Evolutionary conservation across 2,113 vertebrate species (phyloP).

Genomic region (Camelus bactrianus): DNA sequence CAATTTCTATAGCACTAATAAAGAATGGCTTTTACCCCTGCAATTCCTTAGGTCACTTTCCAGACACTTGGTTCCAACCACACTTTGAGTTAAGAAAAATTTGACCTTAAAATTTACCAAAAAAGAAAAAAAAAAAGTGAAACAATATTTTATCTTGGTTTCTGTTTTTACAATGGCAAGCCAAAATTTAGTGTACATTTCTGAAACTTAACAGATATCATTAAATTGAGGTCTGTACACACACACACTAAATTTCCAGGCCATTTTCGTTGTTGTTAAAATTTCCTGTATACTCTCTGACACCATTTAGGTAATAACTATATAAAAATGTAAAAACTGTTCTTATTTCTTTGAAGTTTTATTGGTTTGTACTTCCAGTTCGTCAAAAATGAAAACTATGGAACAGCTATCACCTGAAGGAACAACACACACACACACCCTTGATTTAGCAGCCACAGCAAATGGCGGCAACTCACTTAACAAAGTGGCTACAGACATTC

Average conservation of each 20-base stretch:
- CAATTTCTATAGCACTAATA: background rate
- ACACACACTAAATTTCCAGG: background rate
- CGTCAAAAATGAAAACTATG: conserved; percentile 63
- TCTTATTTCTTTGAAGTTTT: conserved; percentile 47
- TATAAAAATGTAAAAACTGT: conserved; percentile 40
- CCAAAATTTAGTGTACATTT: background rate
- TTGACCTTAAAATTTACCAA: background rate
- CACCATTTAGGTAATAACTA: background rate
- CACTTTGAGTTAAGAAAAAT: background rate
- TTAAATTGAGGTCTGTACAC: background rate
- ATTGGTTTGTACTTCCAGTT: background rate
- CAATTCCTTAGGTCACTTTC: background rate
- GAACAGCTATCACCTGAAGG: conserved; percentile 29
- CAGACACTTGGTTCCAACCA: background rate
- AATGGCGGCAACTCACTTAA: conserved; percentile 27
- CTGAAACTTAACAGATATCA: background rate
- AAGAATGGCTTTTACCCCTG: background rate
- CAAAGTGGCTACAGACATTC: conserved; percentile 59
- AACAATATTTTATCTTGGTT: background rate
- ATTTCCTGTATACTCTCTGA: conserved; percentile 2
- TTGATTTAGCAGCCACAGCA: conserved; percentile 67
- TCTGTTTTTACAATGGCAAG: background rate
- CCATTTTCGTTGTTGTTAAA: conserved; percentile 14
- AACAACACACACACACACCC: conserved; percentile 56
- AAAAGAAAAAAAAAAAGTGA: conserved; percentile 2